Conservation (phyloP, 2,888 invertebrate species). For the Harpalus rubripes region DNA sequence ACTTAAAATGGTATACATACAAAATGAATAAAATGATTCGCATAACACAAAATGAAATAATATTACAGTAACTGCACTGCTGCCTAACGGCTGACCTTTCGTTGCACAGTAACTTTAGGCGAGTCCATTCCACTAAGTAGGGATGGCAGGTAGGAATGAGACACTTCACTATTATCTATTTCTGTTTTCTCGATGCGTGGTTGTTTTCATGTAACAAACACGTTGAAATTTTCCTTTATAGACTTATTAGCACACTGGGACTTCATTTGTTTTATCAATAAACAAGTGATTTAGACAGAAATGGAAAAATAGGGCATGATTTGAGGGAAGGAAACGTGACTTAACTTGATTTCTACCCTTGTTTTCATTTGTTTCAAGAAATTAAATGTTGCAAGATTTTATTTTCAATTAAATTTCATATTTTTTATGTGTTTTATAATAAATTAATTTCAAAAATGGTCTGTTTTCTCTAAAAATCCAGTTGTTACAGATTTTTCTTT, state of each 20-base stretch:
- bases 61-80: conserved; percentile 42
- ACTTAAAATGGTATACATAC: conserved; percentile 10
- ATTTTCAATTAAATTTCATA: no score
- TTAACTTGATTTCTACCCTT: neutral
- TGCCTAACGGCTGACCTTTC: conserved; percentile 56
- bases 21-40: conserved; percentile 26
- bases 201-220: conserved; percentile 39
- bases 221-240: conserved; percentile 30
- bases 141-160: conserved; percentile 45
- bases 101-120: conserved; percentile 47
- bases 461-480: no score
- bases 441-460: no score
- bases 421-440: no score
- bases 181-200: conserved; percentile 51
- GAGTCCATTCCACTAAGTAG: conserved; percentile 42
- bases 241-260: neutral
- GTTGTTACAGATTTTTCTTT: no score
- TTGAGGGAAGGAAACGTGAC: neutral
- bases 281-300: neutral
- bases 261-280: conserved; percentile 14
- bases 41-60: conserved; percentile 38
- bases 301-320: neutral
- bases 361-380: neutral
- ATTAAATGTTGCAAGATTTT: no score
- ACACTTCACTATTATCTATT: conserved; percentile 51